Evolutionary conservation across 1,140 invertebrate genomes (phyloP).

Genomic region (Drosophila prosaltans): DNA sequence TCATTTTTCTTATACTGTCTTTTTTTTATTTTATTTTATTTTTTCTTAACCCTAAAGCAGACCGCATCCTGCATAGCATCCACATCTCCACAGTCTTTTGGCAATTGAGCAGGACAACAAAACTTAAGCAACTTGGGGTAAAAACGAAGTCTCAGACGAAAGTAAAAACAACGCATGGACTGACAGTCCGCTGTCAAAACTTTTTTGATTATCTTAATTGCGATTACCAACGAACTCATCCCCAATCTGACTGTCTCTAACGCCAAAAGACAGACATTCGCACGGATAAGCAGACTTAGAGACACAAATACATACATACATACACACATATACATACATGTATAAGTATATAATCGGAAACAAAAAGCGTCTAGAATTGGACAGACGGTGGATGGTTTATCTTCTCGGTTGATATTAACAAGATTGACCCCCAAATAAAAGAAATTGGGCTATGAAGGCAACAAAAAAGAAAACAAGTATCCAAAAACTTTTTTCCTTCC

Average conservation of each 20-base stretch:
- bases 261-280: conserved; percentile 43
- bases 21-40: not conserved
- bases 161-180: conserved; percentile 63
- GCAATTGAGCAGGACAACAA: conserved; percentile 14
- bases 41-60: conserved; percentile 27
- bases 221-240: conserved; percentile 61
- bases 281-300: conserved; percentile 19
- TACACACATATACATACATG: not conserved
- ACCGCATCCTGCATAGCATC: conserved; percentile 6
- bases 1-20: conserved; percentile 6
- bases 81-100: not conserved
- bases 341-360: conserved; percentile 9
- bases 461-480: conserved; percentile 39
- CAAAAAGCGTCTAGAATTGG: not conserved
- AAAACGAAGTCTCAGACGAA: conserved; percentile 48
- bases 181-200: conserved; percentile 77
- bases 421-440: conserved; percentile 76
- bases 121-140: conserved; percentile 31
- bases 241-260: conserved; percentile 46
- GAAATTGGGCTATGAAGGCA: conserved; percentile 70
- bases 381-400: conserved; percentile 11
- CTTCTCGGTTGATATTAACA: conserved; percentile 66
- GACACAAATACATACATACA: not conserved
- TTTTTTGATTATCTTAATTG: conserved; percentile 82
- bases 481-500: conserved; percentile 1